Evolutionary conservation across 2,113 vertebrate species (phyloP).

Genomic region (Accipiter cooperii): DNA sequence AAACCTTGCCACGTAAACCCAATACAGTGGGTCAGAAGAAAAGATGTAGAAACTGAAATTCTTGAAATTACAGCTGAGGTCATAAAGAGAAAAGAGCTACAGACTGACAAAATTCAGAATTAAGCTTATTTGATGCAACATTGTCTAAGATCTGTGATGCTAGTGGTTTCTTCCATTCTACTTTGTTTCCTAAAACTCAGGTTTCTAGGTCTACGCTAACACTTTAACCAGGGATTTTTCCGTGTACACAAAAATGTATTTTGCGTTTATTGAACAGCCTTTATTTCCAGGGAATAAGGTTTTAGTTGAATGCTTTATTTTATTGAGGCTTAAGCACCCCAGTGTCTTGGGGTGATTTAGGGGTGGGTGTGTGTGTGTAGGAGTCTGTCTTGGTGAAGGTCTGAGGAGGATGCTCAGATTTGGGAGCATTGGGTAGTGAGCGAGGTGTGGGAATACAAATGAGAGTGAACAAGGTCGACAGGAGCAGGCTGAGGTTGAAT

Average conservation of each 20-base stretch:
- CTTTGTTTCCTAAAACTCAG: background rate
- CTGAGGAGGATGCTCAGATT: background rate
- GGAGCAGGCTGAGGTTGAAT: background rate
- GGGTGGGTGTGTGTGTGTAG: background rate
- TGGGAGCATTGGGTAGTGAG: background rate
- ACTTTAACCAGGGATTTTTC: background rate
- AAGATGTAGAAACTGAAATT: background rate
- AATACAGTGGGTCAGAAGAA: background rate
- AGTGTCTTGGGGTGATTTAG: background rate
- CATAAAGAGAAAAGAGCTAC: background rate
- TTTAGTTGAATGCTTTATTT: background rate
- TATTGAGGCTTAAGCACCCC: background rate
- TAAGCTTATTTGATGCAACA: background rate
- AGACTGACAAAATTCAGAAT: background rate
- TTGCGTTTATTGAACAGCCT: background rate
- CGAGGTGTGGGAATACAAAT: background rate
- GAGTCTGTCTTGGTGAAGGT: background rate
- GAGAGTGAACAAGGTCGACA: accelerated
- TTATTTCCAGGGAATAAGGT: background rate
- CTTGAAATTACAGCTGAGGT: background rate
- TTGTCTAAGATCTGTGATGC: background rate
- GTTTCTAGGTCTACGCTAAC: background rate
- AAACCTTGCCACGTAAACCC: background rate
- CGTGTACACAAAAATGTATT: background rate
- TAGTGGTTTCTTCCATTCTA: background rate